phyloP scores from a whole-genome alignment of 2,888 invertebrate genomes.

The Torymus auratus region DNA sequence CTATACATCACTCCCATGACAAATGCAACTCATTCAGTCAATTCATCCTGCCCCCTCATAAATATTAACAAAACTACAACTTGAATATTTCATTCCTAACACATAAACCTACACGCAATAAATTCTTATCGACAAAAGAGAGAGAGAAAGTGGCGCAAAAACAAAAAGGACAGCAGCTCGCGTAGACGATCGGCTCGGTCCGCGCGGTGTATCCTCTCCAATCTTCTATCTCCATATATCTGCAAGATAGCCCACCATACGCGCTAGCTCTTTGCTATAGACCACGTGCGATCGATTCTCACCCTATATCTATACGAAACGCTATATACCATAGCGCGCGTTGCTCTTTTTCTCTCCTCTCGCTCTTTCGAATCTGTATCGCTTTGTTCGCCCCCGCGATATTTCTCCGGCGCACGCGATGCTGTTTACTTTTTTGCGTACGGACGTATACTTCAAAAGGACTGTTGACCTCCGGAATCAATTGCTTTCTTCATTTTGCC shows the following conservation, averaged over 20 bases:
- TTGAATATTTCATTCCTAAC: no score
- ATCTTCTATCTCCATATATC: conserved; percentile 24
- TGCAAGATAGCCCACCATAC: background rate
- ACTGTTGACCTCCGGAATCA: background rate
- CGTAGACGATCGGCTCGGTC: no score
- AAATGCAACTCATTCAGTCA: no score
- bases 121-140: background rate
- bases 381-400: background rate
- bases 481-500: no score
- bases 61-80: no score
- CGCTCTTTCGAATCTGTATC: conserved; percentile 24
- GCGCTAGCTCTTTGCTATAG: background rate
- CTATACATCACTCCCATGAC: no score
- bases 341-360: background rate
- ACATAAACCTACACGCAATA: no score
- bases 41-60: no score
- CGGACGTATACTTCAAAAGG: background rate
- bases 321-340: no score
- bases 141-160: background rate
- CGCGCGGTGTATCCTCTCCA: background rate
- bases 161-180: no score
- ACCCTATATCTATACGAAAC: background rate
- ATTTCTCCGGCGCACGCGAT: no score
- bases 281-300: conserved; percentile 28
- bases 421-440: no score